Percentiles rank a stretch among this genome's conserved stretches.
Conservation (phyloP, 2,113 vertebrate genomes). For the Gymnogyps californianus region DNA sequence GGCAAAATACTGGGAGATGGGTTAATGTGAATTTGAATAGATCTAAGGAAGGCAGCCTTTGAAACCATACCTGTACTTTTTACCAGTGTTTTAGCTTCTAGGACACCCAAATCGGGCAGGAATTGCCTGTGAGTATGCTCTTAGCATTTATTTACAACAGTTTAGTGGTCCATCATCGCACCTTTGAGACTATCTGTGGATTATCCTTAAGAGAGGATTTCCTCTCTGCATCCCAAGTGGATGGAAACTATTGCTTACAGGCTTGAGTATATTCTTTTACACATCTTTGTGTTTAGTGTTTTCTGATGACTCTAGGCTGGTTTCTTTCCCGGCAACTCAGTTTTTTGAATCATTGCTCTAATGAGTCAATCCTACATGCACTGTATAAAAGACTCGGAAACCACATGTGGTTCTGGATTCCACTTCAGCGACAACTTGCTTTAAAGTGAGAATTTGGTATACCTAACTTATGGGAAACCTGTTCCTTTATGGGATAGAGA, state of each 20-base stretch:
- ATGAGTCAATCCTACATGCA: rapidly evolving
- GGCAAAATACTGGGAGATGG: background rate
- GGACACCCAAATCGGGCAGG: background rate
- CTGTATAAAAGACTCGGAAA: background rate
- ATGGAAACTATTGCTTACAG: background rate
- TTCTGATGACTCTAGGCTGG: background rate
- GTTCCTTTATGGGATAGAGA: background rate
- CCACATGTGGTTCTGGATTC: background rate
- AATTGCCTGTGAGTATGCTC: background rate
- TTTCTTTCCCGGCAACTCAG: background rate
- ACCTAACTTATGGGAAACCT: background rate
- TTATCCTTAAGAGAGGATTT: background rate
- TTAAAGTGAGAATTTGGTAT: background rate
- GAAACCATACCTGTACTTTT: background rate
- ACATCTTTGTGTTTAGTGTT: background rate
- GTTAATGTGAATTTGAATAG: background rate
- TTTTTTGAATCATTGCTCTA: background rate
- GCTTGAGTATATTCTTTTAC: background rate
- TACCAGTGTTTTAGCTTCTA: background rate
- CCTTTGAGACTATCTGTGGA: background rate
- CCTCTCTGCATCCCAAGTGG: background rate
- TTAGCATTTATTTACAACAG: background rate
- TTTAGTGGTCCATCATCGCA: background rate
- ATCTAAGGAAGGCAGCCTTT: background rate
- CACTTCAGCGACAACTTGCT: background rate